A percentile compares a stretch with the other conserved stretches of the same genome.
phyloP scores from a whole-genome alignment of 2,113 vertebrate species.

The Nettapus auritus region DNA sequence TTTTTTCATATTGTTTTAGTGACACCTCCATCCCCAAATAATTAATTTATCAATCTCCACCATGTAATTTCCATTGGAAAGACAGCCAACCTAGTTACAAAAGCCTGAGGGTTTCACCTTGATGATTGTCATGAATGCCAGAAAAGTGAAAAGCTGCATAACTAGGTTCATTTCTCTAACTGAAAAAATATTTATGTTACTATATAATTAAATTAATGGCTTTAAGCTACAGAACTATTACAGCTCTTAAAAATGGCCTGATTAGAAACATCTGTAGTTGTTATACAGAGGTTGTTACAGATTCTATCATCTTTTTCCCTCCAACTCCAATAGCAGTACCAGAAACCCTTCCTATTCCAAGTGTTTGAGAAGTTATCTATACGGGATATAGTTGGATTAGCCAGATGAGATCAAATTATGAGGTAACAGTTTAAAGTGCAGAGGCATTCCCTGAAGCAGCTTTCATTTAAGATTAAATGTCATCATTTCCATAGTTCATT shows the following conservation, averaged over 20 bases:
- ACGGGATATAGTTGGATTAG: not conserved
- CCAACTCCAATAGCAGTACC: not conserved
- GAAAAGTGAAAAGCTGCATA: not conserved
- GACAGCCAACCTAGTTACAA: not conserved
- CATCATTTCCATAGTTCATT: constrained; percentile 52
- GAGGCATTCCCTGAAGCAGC: constrained; percentile 40
- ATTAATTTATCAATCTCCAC: not conserved
- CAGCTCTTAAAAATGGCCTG: not conserved
- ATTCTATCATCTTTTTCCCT: not conserved
- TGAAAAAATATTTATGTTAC: not conserved
- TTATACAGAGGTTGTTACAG: not conserved
- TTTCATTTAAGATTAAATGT: constrained; percentile 61
- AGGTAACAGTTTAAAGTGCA: constrained; percentile 15
- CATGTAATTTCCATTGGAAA: not conserved
- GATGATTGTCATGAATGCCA: not conserved
- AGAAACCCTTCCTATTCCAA: not conserved
- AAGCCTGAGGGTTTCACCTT: not conserved
- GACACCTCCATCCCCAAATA: not conserved
- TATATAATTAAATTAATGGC: not conserved
- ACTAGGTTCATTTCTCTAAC: not conserved
- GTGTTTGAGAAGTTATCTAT: not conserved
- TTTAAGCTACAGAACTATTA: not conserved
- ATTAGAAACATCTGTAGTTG: not conserved
- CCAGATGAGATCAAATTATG: constrained; percentile 54
- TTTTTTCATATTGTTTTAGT: not conserved